Evolutionary conservation across 2,797 vertebrate genomes (phyloP).

Genomic region (Adelosebastes latens): DNA sequence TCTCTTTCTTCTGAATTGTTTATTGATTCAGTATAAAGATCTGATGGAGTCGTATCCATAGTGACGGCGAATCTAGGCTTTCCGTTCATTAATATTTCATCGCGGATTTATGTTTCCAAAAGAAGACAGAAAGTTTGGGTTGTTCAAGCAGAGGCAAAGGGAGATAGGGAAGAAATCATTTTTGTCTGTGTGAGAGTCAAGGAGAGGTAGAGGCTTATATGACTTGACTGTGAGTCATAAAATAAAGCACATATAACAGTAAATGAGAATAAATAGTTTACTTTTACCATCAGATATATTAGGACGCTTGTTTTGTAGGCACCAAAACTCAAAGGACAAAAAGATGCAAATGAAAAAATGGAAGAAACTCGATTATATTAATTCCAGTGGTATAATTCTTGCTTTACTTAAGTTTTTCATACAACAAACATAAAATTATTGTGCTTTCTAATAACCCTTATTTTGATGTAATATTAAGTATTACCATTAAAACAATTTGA

Average conservation of each 20-base stretch:
- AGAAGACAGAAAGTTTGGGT: conserved; percentile 51
- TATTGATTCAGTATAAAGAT: conserved; percentile 49
- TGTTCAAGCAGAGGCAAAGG: conserved; percentile 16
- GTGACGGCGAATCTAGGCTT: conserved; percentile 63
- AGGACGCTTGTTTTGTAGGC: not conserved
- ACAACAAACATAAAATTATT: not conserved
- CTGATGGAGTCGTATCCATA: conserved; percentile 58
- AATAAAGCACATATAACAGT: not conserved
- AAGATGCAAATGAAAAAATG: not conserved
- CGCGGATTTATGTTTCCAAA: conserved; percentile 53
- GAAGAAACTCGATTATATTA: not conserved
- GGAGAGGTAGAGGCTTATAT: conserved; percentile 18
- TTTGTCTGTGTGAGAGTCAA: conserved; percentile 23
- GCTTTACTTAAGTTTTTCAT: not conserved
- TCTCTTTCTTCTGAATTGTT: conserved; percentile 25
- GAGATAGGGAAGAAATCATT: not conserved
- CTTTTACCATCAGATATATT: not conserved
- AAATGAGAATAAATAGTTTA: not conserved
- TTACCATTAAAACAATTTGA: not conserved
- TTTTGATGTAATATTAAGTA: not conserved
- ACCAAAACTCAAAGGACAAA: not conserved
- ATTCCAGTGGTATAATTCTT: not conserved
- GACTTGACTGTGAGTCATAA: conserved; percentile 25
- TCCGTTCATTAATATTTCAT: conserved; percentile 76
- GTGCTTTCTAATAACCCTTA: not conserved